Evolutionary conservation across 2,888 invertebrate genomes (phyloP), one percentile per base, ranked within the genome.

Genomic region (Athripsodes cinereus): DNA sequence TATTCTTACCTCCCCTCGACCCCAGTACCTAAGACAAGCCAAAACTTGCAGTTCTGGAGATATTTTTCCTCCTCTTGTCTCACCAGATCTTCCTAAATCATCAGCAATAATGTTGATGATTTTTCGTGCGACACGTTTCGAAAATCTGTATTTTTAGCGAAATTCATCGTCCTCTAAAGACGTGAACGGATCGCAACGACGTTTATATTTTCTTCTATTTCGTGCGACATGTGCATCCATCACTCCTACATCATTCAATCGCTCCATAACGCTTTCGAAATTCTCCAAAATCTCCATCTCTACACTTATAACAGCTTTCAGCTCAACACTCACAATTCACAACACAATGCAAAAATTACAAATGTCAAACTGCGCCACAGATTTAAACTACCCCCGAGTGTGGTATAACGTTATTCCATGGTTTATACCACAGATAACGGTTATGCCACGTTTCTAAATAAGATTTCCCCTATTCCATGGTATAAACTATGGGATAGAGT

Each of bases 21-120:
- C 54, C 54, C 54, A 54, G 18, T 26, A 54, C 5, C 48, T 16
- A 10, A 57, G 22, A 22, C 56, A 52, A 2, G 53, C 52, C 22
- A 60, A 47, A 26, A 60, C 54, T 57, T 57, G 53, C 10, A 57
- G 13, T 16, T 60, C 57, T 19, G 51, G 48, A 8, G 56, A 53
- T 26, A 57, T 60, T 21, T 46, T 57, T 2, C 50, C 53, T 18
- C 59, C 53, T 44, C 47, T 40, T 16, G 13, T 26, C 18, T 55
- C 40, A 26, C 10, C 10, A 26, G 26, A 6, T 1, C 18, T 20
- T 13, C 51, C 35, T 22, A 59, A 48, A 35, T 50, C 50, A 6
- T 44, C 21, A 13, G 52, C 22, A 3, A 59, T 47, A 3, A 59
- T 31, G 11, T 52, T 19, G 13, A 59, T 44, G 18, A 52, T n/a